Evolutionary conservation across 30 jellyfish, hydroid and myxozoan genomes (phyloP), one percentile per base, ranked within the genome.

Genomic region (Rhopilema esculentum): DNA sequence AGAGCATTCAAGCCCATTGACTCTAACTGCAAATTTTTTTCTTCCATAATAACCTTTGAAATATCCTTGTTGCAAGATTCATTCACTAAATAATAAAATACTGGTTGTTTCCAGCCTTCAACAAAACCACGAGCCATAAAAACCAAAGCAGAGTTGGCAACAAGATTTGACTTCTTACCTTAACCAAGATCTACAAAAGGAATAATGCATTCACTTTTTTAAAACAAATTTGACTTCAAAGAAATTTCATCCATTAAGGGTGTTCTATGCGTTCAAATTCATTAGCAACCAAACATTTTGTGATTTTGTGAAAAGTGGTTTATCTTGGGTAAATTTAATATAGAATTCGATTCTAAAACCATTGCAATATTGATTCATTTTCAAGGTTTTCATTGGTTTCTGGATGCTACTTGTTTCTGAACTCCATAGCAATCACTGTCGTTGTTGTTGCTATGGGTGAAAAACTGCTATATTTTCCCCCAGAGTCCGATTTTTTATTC

Each of bases 181-280:
- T 33, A 70, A 0, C 93, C 93, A 57, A 53, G 49, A 73, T 72
- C 89, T 32, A 31, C 82, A 27, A 70, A 72, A 28, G 88, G 82
- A 85, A 57, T 30, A 1, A 85, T 31, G 63, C 19, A 7, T 20
- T 85, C 80, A 20, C 68, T 53, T 57, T 40, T 82, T 21, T 85
- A 85, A 52, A 26, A 72, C 61, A 85, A 72, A 72, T 85, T 65
- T 16, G 82, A 68, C 53, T 85, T 85, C 72, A 85, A 72, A 0
- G 88, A 85, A 48, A 85, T 85, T 61, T 85, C 93, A 61, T 72
- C 88, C 93, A 85, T 73, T n/a, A 72, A 16, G 4, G 73, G 72
- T 2, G 82, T 26, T 24, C 88, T n/a, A n/a, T n/a, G n/a, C n/a
- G n/a, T n/a, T n/a, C n/a, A n/a, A n/a, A n/a, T n/a, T n/a, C n/a